phyloP scores from a whole-genome alignment of 64 coral and sea anemone species.

The Porites lutea region DNA sequence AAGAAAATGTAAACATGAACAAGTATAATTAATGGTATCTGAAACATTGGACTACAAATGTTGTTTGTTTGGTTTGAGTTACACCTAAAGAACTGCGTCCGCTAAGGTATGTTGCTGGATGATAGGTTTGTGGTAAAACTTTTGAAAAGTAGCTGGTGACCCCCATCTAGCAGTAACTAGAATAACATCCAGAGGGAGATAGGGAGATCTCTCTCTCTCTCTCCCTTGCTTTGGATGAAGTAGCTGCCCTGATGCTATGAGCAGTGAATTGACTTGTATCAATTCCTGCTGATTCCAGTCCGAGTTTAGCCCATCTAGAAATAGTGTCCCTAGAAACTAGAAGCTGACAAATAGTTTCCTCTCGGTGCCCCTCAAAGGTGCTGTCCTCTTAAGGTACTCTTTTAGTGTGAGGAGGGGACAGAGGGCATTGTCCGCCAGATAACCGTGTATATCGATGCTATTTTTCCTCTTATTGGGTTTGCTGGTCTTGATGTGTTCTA shows the following conservation, averaged over 20 bases:
- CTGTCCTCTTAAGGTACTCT: slow-evolving; percentile 52
- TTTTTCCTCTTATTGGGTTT: background rate
- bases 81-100: slow-evolving; percentile 35
- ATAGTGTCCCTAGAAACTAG: slow-evolving; percentile 62
- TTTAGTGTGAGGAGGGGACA: slow-evolving; percentile 42
- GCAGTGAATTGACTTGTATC: slow-evolving; percentile 37
- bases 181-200: slow-evolving; percentile 43
- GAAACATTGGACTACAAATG: background rate
- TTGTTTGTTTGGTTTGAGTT: too few species aligned
- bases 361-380: slow-evolving; percentile 31
- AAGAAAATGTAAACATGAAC: too few species aligned
- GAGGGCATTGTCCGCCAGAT: slow-evolving; percentile 4
- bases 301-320: slow-evolving; percentile 57
- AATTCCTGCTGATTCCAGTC: slow-evolving; percentile 37
- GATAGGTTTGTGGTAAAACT: slow-evolving; percentile 67
- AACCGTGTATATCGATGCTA: background rate
- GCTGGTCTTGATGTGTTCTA: slow-evolving; percentile 63
- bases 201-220: too few species aligned
- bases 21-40: background rate
- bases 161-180: slow-evolving; percentile 32
- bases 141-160: slow-evolving; percentile 38
- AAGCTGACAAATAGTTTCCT: slow-evolving; percentile 58
- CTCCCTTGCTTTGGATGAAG: slow-evolving; percentile 34
- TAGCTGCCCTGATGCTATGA: slow-evolving; percentile 51
- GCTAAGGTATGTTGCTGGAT: slow-evolving; percentile 41